Evolutionary conservation across 92 coral and sea anemone genomes (phyloP).

Genomic region (Muricea muricata): DNA sequence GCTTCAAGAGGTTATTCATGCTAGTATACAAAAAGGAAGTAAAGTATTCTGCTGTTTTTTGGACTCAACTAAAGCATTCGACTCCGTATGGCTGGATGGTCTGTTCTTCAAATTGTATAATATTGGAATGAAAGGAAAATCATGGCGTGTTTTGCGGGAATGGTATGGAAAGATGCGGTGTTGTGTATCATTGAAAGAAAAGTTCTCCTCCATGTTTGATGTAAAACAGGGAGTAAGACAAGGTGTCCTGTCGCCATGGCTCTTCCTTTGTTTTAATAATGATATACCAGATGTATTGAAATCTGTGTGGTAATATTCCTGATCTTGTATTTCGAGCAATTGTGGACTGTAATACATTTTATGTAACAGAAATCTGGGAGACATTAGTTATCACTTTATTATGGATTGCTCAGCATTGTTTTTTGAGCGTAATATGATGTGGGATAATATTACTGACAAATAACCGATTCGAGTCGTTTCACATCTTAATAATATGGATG

Average conservation of each 20-base stretch:
- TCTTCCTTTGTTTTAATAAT: constrained; percentile 18
- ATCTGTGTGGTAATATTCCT: background rate
- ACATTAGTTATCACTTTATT: background rate
- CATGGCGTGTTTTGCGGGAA: constrained; percentile 1
- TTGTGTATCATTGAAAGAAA: background rate
- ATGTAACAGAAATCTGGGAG: background rate
- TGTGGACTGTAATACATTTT: background rate
- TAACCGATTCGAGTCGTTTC: too few relatives aligned
- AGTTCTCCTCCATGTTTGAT: background rate
- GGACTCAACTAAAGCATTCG: background rate
- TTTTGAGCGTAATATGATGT: background rate
- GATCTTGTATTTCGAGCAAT: background rate
- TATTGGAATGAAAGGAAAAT: constrained; percentile 5
- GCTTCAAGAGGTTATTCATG: background rate
- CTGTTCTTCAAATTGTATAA: background rate
- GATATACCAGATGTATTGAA: constrained; percentile 18
- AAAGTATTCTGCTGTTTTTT: background rate
- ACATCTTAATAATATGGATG: too few relatives aligned
- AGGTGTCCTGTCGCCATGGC: constrained; percentile 40
- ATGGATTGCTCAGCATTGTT: background rate
- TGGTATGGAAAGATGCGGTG: constrained; percentile 13
- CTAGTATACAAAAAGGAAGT: background rate
- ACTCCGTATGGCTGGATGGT: constrained; percentile 15
- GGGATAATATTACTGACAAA: background rate
- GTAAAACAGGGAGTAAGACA: constrained; percentile 28